These are phyloP conservation scores for Mionectes olivaceus DNA, from an alignment of 2,797 vertebrate genomes.

Conservation along the genomic window DNA sequence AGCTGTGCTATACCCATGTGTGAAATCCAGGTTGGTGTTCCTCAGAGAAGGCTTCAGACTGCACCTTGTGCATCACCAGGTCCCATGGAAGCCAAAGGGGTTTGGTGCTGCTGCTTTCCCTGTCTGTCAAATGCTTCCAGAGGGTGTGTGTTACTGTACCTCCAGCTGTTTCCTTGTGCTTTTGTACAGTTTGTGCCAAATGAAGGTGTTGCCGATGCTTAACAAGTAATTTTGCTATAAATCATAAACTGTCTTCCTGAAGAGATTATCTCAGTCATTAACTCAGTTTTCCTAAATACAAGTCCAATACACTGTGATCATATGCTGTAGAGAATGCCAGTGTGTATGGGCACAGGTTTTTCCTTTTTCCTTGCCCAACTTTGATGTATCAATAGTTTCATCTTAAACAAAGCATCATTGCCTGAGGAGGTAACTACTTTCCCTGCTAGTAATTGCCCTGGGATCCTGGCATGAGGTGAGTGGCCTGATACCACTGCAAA, in stretches of 20 bases:
- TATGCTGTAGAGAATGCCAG: fast-evolving
- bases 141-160: fast-evolving
- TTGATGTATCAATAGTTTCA: fast-evolving
- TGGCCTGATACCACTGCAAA: neutral
- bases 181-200: neutral
- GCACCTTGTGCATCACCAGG: neutral
- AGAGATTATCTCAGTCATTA: neutral
- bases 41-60: neutral
- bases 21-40: neutral
- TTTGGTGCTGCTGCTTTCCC: neutral
- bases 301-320: neutral
- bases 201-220: fast-evolving
- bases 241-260: neutral
- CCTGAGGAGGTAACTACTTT: neutral
- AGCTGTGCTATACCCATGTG: neutral
- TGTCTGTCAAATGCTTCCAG: neutral
- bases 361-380: neutral
- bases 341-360: neutral
- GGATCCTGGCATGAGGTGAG: neutral
- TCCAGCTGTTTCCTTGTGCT: neutral
- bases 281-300: neutral
- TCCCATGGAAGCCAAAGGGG: fast-evolving
- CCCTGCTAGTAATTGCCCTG: neutral
- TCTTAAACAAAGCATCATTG: neutral
- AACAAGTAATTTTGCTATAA: neutral